Evolutionary conservation across 2,888 invertebrate species (phyloP), one percentile per base, ranked within the genome.

Genomic region (Onthophagus sagittarius): DNA sequence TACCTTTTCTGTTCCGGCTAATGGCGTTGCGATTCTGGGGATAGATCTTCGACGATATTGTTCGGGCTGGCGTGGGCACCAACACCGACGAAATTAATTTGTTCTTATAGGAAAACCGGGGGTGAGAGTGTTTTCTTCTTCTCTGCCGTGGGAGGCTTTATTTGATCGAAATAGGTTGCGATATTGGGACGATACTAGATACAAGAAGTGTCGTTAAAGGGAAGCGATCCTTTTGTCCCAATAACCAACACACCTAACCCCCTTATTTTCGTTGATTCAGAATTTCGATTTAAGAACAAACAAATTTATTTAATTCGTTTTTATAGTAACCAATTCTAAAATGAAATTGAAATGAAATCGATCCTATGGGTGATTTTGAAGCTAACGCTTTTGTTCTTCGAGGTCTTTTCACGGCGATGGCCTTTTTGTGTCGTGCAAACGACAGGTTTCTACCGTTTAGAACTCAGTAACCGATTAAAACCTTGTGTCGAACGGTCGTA

Each of bases 1-100:
- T 67, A 67, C 67, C 67, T 67, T 32, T 67, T 67, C 67, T 67
- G 67, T 67, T 67, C 67, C 67, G 32, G 67, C 67, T 67, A 67
- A 67, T 67, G 67, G 67, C 67, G 32, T 67, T 67, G 67, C 67
- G 32, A 32, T 67, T 67, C 32, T 23, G 32, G 39, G 39, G 67
- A 67, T 67, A 32, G 67, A 67, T 67, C 23, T 67, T 23, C 23
- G 23, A 15, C 67, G 67, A 67, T 67, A 67, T 67, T 67, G 67
- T 67, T 67, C 67, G 31, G n/a, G 23, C 67, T 67, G 67, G 32
- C 67, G 32, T 31, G 67, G 31, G 15, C 23, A 23, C 67, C 67
- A 67, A 67, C 67, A 67, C 67, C 67, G 23, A 11, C 32, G 23
- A 67, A 15, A 67, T 67, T 67, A 67, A 67, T 67, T 67, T 31